These are phyloP conservation scores for Tympanuchus pallidicinctus DNA, from an alignment of 2,113 vertebrate genomes.

Conservation along the genomic window DNA sequence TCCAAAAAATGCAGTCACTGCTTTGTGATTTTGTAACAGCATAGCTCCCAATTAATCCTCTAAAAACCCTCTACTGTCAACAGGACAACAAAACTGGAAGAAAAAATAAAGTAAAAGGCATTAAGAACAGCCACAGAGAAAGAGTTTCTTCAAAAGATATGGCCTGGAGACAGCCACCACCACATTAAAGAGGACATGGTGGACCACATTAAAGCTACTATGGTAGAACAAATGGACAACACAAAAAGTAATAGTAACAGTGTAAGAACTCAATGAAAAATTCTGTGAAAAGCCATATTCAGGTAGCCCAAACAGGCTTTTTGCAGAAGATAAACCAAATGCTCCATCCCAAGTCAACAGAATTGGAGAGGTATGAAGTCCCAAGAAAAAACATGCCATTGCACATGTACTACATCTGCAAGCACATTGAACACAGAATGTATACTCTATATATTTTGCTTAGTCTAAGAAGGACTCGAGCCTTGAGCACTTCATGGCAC, in stretches of 20 bases:
- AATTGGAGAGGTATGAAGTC: background rate
- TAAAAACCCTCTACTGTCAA: background rate
- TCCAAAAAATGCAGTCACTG: background rate
- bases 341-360: background rate
- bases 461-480: background rate
- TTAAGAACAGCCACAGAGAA: background rate
- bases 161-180: background rate
- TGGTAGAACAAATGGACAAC: background rate
- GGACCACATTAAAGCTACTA: background rate
- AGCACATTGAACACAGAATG: background rate
- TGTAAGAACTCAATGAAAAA: background rate
- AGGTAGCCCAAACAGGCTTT: background rate
- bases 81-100: background rate
- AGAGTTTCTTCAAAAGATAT: background rate
- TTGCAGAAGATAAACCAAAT: background rate
- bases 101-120: background rate
- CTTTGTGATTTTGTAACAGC: background rate
- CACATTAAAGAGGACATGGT: background rate
- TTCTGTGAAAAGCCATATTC: background rate
- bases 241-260: background rate
- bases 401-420: fast-evolving
- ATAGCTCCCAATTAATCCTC: background rate
- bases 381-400: background rate
- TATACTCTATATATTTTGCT: fast-evolving
- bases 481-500: background rate